Percentiles rank a stretch among this genome's conserved stretches.
Evolutionary conservation across 2,797 vertebrate genomes (phyloP).

Genomic region (Esox lucius): DNA sequence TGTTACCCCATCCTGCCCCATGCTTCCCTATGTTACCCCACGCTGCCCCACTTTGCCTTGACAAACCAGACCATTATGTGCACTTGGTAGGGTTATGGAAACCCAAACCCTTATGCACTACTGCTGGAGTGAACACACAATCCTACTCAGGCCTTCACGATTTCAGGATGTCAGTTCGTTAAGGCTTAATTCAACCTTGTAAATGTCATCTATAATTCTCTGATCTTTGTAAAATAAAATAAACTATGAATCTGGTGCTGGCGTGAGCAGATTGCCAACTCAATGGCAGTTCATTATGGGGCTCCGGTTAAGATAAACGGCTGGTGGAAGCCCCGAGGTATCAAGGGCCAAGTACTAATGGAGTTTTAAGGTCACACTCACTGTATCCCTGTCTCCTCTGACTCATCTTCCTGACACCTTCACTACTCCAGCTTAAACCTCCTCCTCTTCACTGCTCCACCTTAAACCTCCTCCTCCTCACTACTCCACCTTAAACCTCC

Average conservation of each 20-base stretch:
- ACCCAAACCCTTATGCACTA: conserved; percentile 52
- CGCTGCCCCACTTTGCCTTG: no score
- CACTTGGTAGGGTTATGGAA: not conserved
- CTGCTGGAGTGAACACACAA: not conserved
- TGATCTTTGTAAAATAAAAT: no score
- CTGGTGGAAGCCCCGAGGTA: conserved; percentile 22
- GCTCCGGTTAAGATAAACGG: conserved; percentile 12
- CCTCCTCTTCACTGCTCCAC: no score
- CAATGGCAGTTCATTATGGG: conserved; percentile 1
- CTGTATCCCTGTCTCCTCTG: not conserved
- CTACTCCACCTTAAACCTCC: no score
- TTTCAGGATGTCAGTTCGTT: no score
- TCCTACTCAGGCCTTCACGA: no score
- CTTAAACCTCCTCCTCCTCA: no score
- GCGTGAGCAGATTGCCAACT: conserved; percentile 8
- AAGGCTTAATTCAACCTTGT: no score
- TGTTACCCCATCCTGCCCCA: no score
- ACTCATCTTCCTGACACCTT: not conserved
- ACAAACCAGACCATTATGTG: not conserved
- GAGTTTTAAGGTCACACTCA: conserved; percentile 44
- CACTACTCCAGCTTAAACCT: no score
- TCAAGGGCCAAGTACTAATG: conserved; percentile 10
- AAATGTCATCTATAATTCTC: no score
- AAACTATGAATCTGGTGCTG: conserved; percentile 16
- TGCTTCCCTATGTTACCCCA: no score